Evolutionary conservation across 2,888 invertebrate genomes (phyloP).

Genomic region (Troilus luridus): DNA sequence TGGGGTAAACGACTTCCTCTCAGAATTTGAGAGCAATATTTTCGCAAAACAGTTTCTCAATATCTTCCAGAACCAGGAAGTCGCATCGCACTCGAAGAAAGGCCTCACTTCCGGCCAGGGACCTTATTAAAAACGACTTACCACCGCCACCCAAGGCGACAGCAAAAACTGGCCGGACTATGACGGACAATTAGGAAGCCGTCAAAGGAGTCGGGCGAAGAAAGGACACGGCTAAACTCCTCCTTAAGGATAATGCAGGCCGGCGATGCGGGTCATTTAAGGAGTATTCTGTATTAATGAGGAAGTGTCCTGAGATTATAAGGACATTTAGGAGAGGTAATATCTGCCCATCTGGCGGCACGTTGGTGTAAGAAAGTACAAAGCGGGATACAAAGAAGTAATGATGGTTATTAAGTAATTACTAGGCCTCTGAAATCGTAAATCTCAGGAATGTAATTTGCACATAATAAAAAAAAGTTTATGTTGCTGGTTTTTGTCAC

Average conservation of each 20-base stretch:
- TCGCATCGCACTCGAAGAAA: slow-evolving; percentile 29
- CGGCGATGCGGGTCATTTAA: slow-evolving; percentile 26
- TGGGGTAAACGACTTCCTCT: background rate
- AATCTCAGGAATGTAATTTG: background rate
- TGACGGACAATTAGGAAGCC: slow-evolving; percentile 51
- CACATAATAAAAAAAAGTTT: background rate
- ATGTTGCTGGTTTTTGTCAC: no score
- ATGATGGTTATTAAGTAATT: background rate
- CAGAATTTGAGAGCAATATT: background rate
- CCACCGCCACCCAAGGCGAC: slow-evolving; percentile 52
- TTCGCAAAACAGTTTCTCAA: background rate
- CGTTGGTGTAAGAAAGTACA: background rate
- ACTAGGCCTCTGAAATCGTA: background rate
- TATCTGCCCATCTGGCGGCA: background rate
- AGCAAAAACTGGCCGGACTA: slow-evolving; percentile 47
- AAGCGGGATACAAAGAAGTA: background rate
- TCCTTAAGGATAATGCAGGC: slow-evolving; percentile 17
- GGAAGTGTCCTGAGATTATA: slow-evolving; percentile 31
- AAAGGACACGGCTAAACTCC: slow-evolving; percentile 48
- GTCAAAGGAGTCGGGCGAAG: slow-evolving; percentile 52
- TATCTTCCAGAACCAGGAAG: background rate
- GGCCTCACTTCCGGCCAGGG: slow-evolving; percentile 23
- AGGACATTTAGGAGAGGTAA: slow-evolving; percentile 4
- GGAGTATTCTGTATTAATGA: slow-evolving; percentile 28
- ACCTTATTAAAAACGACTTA: slow-evolving; percentile 57